Conservation (phyloP, 2,113 vertebrate genomes). For the Labeo catla region DNA sequence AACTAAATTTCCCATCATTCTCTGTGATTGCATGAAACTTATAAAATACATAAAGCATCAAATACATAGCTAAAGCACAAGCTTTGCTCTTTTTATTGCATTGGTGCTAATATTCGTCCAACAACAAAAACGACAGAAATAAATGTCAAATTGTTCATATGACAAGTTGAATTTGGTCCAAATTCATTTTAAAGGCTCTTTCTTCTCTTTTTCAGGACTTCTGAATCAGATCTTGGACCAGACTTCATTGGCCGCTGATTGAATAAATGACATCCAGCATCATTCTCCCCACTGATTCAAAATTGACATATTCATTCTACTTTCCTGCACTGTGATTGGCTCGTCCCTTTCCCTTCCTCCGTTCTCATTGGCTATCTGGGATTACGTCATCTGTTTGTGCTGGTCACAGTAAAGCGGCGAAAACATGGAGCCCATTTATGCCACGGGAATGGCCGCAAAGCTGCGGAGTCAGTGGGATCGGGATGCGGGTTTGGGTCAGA, state of each 20-base stretch:
- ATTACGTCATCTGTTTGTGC: background rate
- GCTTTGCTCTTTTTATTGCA: background rate
- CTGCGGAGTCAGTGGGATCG: constrained; percentile 84
- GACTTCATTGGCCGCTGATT: too few relatives aligned
- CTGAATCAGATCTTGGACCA: background rate
- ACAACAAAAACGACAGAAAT: background rate
- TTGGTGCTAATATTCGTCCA: background rate
- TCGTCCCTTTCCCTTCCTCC: background rate
- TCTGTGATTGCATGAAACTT: background rate
- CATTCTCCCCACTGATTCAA: background rate
- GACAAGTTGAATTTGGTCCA: background rate
- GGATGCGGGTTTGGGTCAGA: constrained; percentile 82
- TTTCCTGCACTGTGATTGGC: background rate
- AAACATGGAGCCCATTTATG: constrained; percentile 73
- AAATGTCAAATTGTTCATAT: background rate
- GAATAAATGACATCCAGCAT: constrained; percentile 9
- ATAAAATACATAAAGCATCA: background rate
- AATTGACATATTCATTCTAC: background rate
- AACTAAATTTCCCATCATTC: background rate
- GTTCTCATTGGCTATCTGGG: background rate
- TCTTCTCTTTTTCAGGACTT: background rate
- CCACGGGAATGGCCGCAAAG: constrained; percentile 84
- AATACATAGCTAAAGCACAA: background rate
- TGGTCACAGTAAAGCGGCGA: background rate
- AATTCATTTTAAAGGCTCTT: background rate